Conservation (phyloP, 2,797 vertebrate genomes). For the Helarctos malayanus region DNA sequence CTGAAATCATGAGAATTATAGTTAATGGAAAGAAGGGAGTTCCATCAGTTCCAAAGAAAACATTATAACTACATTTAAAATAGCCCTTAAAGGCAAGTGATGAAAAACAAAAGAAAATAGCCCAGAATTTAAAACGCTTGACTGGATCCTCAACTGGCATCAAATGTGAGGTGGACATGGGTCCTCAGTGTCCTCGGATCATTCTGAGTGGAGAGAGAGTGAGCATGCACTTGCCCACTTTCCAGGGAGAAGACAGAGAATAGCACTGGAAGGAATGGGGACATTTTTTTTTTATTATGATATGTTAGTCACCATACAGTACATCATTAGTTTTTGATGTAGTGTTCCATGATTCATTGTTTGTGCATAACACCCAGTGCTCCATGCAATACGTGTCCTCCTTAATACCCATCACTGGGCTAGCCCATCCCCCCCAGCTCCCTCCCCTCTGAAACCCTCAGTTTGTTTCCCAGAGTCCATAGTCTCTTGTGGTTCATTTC, state of each 20-base stretch:
- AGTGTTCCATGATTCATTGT: too few relatives aligned
- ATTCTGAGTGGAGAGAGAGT: neutral
- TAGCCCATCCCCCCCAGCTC: too few relatives aligned
- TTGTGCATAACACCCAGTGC: too few relatives aligned
- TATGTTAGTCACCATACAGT: too few relatives aligned
- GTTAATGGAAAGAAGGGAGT: constrained; percentile 33
- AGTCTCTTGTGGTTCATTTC: too few relatives aligned
- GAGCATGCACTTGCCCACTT: neutral
- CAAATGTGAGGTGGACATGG: neutral
- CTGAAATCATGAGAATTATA: neutral
- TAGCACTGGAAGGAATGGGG: neutral
- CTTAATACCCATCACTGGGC: too few relatives aligned
- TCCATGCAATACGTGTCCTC: too few relatives aligned
- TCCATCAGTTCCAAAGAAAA: constrained; percentile 14
- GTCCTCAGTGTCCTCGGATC: neutral
- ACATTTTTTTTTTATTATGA: neutral
- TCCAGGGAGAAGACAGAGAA: neutral
- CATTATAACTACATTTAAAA: neutral
- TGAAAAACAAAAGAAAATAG: constrained; percentile 23
- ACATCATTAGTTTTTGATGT: too few relatives aligned
- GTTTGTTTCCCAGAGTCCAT: too few relatives aligned
- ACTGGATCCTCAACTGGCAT: neutral
- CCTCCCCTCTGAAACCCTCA: too few relatives aligned
- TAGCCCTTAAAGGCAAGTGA: constrained; percentile 25
- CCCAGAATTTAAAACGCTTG: neutral